Evolutionary conservation across 2,888 invertebrate genomes (phyloP).

Genomic region (Halocaridina rubra): DNA sequence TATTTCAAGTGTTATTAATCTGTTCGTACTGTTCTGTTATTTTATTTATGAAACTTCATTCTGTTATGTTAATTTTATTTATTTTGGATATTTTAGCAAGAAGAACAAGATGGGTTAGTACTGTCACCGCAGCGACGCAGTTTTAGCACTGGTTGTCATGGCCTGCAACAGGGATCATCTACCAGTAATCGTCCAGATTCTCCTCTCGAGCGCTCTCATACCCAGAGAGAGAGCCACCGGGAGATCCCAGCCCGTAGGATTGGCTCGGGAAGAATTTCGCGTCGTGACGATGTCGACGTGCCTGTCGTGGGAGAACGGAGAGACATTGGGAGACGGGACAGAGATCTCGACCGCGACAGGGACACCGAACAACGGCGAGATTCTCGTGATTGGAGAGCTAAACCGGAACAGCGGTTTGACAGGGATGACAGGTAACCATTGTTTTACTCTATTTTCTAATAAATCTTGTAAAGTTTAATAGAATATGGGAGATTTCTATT

Average conservation of each 20-base stretch:
- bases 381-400: conserved; percentile 56
- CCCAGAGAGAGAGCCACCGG: conserved; percentile 67
- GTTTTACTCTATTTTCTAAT: too few relatives aligned
- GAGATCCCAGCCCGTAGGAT: conserved; percentile 65
- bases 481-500: too few relatives aligned
- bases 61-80: background rate
- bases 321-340: conserved; percentile 66
- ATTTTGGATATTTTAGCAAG: conserved; percentile 36
- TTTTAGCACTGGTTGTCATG: conserved; percentile 88
- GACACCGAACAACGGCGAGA: conserved; percentile 46
- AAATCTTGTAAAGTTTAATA: too few relatives aligned
- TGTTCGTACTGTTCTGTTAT: too few relatives aligned
- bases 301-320: conserved; percentile 68
- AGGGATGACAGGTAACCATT: conserved; percentile 67
- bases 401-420: conserved; percentile 65
- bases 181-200: conserved; percentile 66
- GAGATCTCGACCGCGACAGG: conserved; percentile 66
- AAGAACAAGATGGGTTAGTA: conserved; percentile 78
- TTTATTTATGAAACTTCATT: background rate
- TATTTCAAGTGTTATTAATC: too few relatives aligned
- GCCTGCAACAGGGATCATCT: conserved; percentile 52
- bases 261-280: conserved; percentile 54
- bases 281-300: conserved; percentile 63
- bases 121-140: conserved; percentile 87
- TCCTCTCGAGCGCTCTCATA: conserved; percentile 30